phyloP scores from a whole-genome alignment of 2,113 vertebrate genomes.

The Coracopsis vasa region DNA sequence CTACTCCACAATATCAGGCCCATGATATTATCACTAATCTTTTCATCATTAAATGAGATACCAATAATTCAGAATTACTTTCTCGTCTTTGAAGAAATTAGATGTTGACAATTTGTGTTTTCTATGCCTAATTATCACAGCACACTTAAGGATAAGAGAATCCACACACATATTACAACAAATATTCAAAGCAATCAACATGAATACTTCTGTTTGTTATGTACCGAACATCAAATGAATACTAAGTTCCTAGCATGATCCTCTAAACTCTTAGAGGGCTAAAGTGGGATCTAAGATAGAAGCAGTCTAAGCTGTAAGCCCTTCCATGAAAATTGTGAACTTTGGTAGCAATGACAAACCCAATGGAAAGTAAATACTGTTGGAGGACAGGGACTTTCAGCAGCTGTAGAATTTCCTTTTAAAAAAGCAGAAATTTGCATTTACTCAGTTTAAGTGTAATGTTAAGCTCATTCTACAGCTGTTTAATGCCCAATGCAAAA shows the following conservation, averaged over 20 bases:
- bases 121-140: not conserved
- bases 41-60: not conserved
- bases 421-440: not conserved
- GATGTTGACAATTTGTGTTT: not conserved
- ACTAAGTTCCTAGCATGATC: not conserved
- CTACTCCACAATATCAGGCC: not conserved
- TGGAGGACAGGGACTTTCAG: not conserved
- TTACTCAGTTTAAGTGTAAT: not conserved
- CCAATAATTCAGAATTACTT: not conserved
- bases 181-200: not conserved
- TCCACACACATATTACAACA: not conserved
- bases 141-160: not conserved
- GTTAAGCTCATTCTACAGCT: not conserved
- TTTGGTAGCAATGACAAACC: not conserved
- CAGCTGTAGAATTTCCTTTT: not conserved
- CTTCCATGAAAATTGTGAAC: not conserved
- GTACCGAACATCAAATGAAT: not conserved
- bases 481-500: not conserved
- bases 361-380: not conserved
- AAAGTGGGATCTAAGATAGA: not conserved
- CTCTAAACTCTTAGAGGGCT: not conserved
- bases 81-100: not conserved
- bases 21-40: not conserved
- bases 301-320: not conserved
- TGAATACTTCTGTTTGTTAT: not conserved